Percentiles rank a stretch among this genome's conserved stretches.
phyloP scores from a whole-genome alignment of 1,140 invertebrate species.

The Pteromalus puparum region DNA sequence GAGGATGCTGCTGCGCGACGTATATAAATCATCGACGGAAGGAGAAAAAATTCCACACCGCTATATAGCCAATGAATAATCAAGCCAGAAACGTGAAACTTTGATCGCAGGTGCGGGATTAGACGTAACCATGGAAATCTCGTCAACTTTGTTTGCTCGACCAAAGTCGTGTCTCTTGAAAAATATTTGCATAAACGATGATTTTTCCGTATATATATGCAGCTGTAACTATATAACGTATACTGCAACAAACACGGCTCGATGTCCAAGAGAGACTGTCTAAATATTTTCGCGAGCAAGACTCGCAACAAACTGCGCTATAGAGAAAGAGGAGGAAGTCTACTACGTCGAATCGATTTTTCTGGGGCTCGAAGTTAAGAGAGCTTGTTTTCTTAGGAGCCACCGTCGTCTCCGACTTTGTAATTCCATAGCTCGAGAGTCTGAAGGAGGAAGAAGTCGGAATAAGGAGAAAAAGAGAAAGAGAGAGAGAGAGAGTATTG shows the following conservation, averaged over 20 bases:
- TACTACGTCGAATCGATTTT: constrained; percentile 49
- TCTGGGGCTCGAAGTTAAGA: constrained; percentile 12
- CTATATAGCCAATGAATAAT: too few relatives aligned
- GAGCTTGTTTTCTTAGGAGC: constrained; percentile 41
- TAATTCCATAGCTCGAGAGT: constrained; percentile 35
- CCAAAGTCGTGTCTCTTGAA: not conserved
- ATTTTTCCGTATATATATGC: not conserved
- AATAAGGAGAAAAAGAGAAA: not conserved
- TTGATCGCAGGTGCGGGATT: constrained; percentile 42
- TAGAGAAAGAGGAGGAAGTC: not conserved
- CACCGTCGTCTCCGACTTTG: constrained; percentile 29
- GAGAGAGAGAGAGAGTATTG: constrained; percentile 32
- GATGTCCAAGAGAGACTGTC: constrained; percentile 12
- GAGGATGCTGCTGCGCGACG: too few relatives aligned
- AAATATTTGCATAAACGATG: not conserved
- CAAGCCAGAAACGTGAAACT: not conserved
- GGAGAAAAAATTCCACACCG: too few relatives aligned
- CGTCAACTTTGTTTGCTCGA: constrained; percentile 62
- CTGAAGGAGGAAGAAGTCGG: not conserved
- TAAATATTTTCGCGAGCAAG: constrained; percentile 36
- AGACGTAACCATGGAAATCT: constrained; percentile 69
- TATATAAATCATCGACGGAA: too few relatives aligned
- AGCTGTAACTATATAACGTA: not conserved
- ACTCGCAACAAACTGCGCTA: constrained; percentile 2
- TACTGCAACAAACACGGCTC: not conserved